phyloP scores from a whole-genome alignment of 37 sponge, comb jelly and placozoan species.

The Crambe crambe region DNA sequence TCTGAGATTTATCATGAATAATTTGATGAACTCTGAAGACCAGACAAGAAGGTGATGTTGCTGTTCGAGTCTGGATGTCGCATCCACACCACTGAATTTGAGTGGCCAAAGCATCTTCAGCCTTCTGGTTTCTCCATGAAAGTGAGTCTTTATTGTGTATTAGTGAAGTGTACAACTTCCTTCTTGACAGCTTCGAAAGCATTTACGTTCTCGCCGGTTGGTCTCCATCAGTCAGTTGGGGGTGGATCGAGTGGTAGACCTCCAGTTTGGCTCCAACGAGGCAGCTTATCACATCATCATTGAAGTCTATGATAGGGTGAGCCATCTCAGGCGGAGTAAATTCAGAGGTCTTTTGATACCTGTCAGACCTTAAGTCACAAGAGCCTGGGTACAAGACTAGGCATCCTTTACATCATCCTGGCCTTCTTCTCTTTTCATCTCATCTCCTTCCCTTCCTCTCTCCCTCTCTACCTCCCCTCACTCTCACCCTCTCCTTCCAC shows the following conservation, averaged over 20 bases:
- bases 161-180: neutral
- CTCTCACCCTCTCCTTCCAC: too few relatives aligned
- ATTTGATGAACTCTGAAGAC: conserved; percentile 42
- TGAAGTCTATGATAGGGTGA: conserved; percentile 96
- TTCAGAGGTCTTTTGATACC: too few relatives aligned
- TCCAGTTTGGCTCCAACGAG: conserved; percentile 92
- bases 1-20: neutral
- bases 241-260: conserved; percentile 89
- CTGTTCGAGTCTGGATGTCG: conserved; percentile 94
- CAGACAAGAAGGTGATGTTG: conserved; percentile 86
- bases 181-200: conserved; percentile 78
- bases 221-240: conserved; percentile 85
- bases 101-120: conserved; percentile 93
- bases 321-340: too few relatives aligned
- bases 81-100: conserved; percentile 94
- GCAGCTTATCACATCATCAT: conserved; percentile 91
- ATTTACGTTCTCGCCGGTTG: conserved; percentile 80
- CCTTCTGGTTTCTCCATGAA: conserved; percentile 98
- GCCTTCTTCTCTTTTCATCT: too few relatives aligned
- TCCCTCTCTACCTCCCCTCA: too few relatives aligned
- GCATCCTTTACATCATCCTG: too few relatives aligned
- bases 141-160: neutral
- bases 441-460: too few relatives aligned
- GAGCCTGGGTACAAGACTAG: too few relatives aligned
- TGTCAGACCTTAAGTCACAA: too few relatives aligned